Percentiles rank a stretch among this genome's conserved stretches.
phyloP scores from a whole-genome alignment of 2,888 invertebrate species.

The Zygogramma bicolorata region DNA sequence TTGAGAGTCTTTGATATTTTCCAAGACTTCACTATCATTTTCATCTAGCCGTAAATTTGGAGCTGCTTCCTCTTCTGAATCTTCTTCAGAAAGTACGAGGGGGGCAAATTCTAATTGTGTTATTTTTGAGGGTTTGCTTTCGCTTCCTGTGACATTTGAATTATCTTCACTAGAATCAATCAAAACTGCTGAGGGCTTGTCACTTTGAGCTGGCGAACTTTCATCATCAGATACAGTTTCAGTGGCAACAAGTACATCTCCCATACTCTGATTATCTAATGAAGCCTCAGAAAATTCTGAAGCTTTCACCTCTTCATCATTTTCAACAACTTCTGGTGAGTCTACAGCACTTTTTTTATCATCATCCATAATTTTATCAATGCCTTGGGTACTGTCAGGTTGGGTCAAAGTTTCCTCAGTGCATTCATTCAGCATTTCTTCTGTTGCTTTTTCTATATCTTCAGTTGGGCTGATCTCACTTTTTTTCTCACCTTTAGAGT shows the following conservation, averaged over 20 bases:
- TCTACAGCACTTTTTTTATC: constrained; percentile 38
- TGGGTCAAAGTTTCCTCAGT: background rate
- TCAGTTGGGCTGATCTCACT: background rate
- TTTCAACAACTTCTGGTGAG: constrained; percentile 34
- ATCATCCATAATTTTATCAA: constrained; percentile 28
- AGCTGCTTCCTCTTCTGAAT: constrained; percentile 36
- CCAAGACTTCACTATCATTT: constrained; percentile 26
- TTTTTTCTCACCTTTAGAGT: background rate
- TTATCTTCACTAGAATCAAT: constrained; percentile 11
- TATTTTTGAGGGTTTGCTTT: constrained; percentile 6
- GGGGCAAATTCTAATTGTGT: constrained; percentile 30
- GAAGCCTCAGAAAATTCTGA: background rate
- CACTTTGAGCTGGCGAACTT: background rate
- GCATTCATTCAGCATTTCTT: background rate
- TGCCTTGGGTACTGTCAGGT: constrained; percentile 17
- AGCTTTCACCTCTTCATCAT: constrained; percentile 29
- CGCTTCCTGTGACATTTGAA: background rate
- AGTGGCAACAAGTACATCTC: constrained; percentile 16
- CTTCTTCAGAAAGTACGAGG: constrained; percentile 37
- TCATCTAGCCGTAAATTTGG: constrained; percentile 37
- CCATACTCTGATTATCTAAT: background rate
- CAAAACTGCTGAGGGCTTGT: background rate
- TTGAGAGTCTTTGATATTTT: constrained; percentile 16
- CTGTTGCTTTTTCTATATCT: background rate
- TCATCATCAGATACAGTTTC: constrained; percentile 2